Percentiles rank a stretch among this genome's conserved stretches.
phyloP scores from a whole-genome alignment of 2,888 invertebrate genomes.

The Liopterus haemorrhoidalis region DNA sequence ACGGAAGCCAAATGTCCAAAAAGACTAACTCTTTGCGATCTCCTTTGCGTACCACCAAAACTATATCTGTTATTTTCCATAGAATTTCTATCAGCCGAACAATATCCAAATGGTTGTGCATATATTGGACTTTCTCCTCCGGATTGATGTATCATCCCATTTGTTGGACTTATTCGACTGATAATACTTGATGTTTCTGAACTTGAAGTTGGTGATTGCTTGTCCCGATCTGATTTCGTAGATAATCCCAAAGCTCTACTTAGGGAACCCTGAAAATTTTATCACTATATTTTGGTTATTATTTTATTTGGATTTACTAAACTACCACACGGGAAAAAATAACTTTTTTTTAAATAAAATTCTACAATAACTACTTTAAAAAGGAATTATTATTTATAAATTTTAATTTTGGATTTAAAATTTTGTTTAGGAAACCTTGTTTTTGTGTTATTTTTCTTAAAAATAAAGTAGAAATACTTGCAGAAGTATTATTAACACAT shows the following conservation, averaged over 20 bases:
- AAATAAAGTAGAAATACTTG: too few species aligned
- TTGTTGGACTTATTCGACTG: slow-evolving; percentile 46
- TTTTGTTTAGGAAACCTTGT: too few species aligned
- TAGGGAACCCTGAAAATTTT: slow-evolving; percentile 60
- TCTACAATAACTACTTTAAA: too few species aligned
- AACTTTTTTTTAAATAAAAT: too few species aligned
- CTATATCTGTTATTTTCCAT: slow-evolving; percentile 31
- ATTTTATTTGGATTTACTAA: too few species aligned
- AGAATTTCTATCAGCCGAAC: slow-evolving; percentile 26
- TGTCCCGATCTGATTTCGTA: slow-evolving; percentile 55
- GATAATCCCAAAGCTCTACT: slow-evolving; percentile 64
- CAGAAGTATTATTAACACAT: too few species aligned
- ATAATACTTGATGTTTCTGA: slow-evolving; percentile 57
- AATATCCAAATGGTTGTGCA: slow-evolving; percentile 37
- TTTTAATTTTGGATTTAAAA: too few species aligned
- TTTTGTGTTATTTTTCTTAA: too few species aligned
- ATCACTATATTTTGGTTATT: too few species aligned
- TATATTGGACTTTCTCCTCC: slow-evolving; percentile 43
- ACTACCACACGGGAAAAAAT: too few species aligned
- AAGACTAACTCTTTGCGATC: slow-evolving; percentile 35
- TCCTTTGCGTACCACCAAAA: slow-evolving; percentile 35
- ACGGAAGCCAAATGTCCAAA: slow-evolving; percentile 50
- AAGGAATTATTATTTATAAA: too few species aligned
- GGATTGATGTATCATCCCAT: slow-evolving; percentile 46
- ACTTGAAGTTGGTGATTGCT: slow-evolving; percentile 62